Percentiles rank a stretch among this genome's conserved stretches.
Conservation (phyloP, 2,888 invertebrate species). For the Rosalia funebris region DNA sequence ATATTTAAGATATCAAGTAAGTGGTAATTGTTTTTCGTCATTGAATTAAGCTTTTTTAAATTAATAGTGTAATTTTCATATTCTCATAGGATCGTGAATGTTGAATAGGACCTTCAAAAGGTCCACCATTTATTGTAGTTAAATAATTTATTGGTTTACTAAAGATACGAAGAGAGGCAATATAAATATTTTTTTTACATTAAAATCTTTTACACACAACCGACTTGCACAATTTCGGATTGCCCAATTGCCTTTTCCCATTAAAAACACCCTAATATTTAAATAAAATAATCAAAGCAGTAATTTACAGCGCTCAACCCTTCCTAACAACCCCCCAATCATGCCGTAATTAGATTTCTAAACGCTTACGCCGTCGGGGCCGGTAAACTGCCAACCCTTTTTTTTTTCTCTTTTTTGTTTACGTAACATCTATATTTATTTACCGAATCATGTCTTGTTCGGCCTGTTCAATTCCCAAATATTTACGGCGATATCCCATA, state of each 20-base stretch:
- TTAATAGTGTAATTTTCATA: no score
- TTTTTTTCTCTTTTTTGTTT: not conserved
- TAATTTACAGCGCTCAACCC: slow-evolving; percentile 18
- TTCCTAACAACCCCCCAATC: slow-evolving; percentile 9
- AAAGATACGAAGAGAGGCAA: no score
- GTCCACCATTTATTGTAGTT: no score
- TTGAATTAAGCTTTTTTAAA: no score
- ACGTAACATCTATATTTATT: slow-evolving; percentile 20
- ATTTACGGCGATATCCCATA: slow-evolving; percentile 39
- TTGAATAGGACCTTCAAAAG: no score
- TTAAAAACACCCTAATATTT: slow-evolving; percentile 7
- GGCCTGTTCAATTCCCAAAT: slow-evolving; percentile 42
- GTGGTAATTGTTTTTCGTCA: no score
- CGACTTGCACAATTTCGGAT: no score
- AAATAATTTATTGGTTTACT: no score
- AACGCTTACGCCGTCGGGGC: not conserved
- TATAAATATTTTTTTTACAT: no score
- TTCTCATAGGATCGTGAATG: no score
- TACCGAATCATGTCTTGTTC: slow-evolving; percentile 29
- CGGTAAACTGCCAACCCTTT: slow-evolving; percentile 7
- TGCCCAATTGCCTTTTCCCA: slow-evolving; percentile 3
- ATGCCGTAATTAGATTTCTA: not conserved
- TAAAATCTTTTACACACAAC: no score
- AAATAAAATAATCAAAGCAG: slow-evolving; percentile 11
- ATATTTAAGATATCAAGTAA: no score